Conservation (phyloP, 2,113 vertebrate genomes). For the Lophochroa leadbeateri region DNA sequence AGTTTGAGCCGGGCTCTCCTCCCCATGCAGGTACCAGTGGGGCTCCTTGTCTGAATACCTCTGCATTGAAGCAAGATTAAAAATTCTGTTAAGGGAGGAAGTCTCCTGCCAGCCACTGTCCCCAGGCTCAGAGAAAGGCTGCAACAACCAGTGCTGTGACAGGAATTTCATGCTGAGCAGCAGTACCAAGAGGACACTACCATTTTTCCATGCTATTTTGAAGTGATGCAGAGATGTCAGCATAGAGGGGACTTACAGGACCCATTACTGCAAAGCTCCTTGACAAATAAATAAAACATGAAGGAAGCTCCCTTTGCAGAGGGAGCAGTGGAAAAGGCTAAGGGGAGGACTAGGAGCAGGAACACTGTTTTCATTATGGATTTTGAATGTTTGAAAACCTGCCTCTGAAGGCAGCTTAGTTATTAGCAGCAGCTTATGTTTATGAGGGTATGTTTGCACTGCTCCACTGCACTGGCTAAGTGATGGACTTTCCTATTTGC, state of each 20-base stretch:
- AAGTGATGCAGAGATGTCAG: conserved; percentile 17
- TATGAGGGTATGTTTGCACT: not conserved
- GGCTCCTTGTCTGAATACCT: not conserved
- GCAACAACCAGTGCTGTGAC: not conserved
- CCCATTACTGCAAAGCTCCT: conserved; percentile 11
- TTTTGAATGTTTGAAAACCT: not conserved
- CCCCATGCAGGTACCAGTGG: not conserved
- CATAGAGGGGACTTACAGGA: not conserved
- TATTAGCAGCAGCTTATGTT: not conserved
- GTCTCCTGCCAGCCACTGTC: conserved; percentile 6
- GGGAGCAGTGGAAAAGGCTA: not conserved
- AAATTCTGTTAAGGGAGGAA: conserved; percentile 56
- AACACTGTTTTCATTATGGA: not conserved
- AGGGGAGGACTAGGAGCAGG: not conserved
- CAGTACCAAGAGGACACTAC: not conserved
- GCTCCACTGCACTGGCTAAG: not conserved
- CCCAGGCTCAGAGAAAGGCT: not conserved
- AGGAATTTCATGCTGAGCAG: conserved; percentile 27
- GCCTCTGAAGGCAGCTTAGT: not conserved
- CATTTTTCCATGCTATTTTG: not conserved
- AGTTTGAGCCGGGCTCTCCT: not conserved
- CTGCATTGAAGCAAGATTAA: conserved; percentile 15
- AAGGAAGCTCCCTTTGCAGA: not conserved
- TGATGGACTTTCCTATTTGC: not conserved
- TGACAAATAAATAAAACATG: conserved; percentile 39